Conservation (phyloP, 2,888 invertebrate species). For the Erebia ligea region DNA sequence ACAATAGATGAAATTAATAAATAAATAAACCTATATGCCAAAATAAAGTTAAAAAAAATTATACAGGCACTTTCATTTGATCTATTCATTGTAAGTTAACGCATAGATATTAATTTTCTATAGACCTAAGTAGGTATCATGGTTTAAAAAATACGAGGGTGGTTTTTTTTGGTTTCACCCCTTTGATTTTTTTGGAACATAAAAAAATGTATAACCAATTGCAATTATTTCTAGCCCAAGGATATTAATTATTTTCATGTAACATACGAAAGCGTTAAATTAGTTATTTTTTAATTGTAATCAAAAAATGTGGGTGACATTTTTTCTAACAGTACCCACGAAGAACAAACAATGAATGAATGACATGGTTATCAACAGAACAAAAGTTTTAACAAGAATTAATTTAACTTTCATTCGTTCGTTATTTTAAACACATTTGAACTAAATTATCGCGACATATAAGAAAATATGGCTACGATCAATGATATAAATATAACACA, state of each 20-base stretch:
- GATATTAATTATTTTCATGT: constrained; percentile 37
- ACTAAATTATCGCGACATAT: background rate
- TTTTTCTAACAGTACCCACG: constrained; percentile 68
- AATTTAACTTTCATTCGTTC: background rate
- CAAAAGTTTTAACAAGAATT: background rate
- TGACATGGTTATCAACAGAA: constrained; percentile 3
- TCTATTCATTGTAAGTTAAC: background rate
- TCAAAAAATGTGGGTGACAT: constrained; percentile 69
- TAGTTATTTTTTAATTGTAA: background rate
- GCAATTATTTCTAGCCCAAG: constrained; percentile 23
- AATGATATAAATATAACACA: too few relatives aligned
- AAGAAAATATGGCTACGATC: background rate
- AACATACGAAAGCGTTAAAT: constrained; percentile 48
- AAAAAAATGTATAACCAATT: constrained; percentile 32
- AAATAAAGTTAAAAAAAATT: too few relatives aligned
- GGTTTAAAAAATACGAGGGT: constrained; percentile 6
- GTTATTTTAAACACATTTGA: background rate
- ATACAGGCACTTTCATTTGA: background rate
- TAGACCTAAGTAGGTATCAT: background rate
- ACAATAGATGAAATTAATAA: too few relatives aligned
- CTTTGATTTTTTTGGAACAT: background rate
- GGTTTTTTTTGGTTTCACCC: constrained; percentile 18
- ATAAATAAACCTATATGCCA: too few relatives aligned
- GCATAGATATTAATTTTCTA: background rate
- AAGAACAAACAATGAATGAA: constrained; percentile 46